A percentile compares a stretch with the other conserved stretches of the same genome.
Evolutionary conservation across 1,140 invertebrate genomes (phyloP).

Genomic region (Conopomorpha cramerella): DNA sequence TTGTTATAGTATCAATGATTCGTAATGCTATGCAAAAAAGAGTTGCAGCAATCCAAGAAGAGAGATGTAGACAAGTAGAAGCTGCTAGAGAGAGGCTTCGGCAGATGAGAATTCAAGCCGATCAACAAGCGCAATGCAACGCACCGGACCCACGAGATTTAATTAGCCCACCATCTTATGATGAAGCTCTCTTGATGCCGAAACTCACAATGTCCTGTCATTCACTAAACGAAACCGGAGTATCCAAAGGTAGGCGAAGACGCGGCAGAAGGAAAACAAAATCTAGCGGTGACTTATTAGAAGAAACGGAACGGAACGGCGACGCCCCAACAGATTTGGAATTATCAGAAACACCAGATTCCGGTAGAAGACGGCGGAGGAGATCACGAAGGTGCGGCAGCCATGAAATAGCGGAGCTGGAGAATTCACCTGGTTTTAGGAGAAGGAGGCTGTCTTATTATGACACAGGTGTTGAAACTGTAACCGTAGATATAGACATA

Average conservation of each 20-base stretch:
- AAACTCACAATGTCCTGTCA: conserved; percentile 63
- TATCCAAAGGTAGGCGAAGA: conserved; percentile 45
- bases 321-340: conserved; percentile 32
- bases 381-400: conserved; percentile 33
- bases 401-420: conserved; percentile 45
- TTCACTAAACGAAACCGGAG: conserved; percentile 61
- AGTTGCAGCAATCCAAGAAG: conserved; percentile 57
- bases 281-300: conserved; percentile 54
- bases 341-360: conserved; percentile 18
- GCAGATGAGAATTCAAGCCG: conserved; percentile 57
- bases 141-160: conserved; percentile 67
- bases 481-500: conserved; percentile 32
- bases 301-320: conserved; percentile 45
- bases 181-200: conserved; percentile 73
- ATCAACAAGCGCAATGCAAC: conserved; percentile 63
- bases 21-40: conserved; percentile 62
- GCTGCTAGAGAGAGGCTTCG: conserved; percentile 55
- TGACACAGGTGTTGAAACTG: conserved; percentile 16
- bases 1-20: conserved; percentile 55
- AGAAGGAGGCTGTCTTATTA: conserved; percentile 35
- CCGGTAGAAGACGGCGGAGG: conserved; percentile 27
- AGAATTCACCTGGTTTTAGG: conserved; percentile 37
- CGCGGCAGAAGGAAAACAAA: conserved; percentile 54
- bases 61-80: conserved; percentile 65
- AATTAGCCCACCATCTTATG: conserved; percentile 70